Base-by-base conservation (phyloP, 1,140 invertebrate species). In the Cyphomyrmex costatus region DNA sequence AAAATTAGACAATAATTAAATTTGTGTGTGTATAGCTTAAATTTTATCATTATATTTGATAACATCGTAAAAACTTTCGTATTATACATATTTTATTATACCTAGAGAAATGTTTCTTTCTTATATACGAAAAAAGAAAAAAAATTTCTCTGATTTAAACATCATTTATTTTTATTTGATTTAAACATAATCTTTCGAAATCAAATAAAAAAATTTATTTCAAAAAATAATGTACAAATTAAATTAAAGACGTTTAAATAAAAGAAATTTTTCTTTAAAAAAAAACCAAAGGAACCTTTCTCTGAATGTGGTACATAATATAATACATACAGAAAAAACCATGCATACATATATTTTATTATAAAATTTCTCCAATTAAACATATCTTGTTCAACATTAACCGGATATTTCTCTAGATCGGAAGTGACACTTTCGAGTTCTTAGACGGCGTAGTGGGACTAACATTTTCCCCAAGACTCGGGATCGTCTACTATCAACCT, bases 401-500 rank as follows among this genome's bases (percentile, higher is more conserved):
- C 30, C 4, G 12, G 3, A 30, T 1, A 42, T 49, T 63, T 86
- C 80, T 77, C 7, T 86, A 96, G 95, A 95, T 96, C n/a, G 95
- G 94, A 4, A 91, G 90, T 0, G 96, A 96, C 78, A 95, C 93
- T 2, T 98, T 98, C 92, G 97, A 97, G 10, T 94, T 98, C 1
- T 97, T 97, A 95, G 98, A 98, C 92, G 98, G 97, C 5, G 95
- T 98, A 30, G 97, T 98, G 0, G 98, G 98, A 0, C 91, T 98
- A n/a, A 96, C 97, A 0, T 96, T 98, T 86, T 98, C 97, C 0
- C 96, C 97, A 0, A 96, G 96, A 63, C 94, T 96, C 27, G 96
- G 96, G 1, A 94, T 96, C 1, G 87, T 98, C 0, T 98, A 98
- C 92, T 98, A 97, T 94, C 97, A 98, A 93, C 97, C 98, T 0